Conservation (phyloP, 2,888 invertebrate species). For the Polia nebulosa region DNA sequence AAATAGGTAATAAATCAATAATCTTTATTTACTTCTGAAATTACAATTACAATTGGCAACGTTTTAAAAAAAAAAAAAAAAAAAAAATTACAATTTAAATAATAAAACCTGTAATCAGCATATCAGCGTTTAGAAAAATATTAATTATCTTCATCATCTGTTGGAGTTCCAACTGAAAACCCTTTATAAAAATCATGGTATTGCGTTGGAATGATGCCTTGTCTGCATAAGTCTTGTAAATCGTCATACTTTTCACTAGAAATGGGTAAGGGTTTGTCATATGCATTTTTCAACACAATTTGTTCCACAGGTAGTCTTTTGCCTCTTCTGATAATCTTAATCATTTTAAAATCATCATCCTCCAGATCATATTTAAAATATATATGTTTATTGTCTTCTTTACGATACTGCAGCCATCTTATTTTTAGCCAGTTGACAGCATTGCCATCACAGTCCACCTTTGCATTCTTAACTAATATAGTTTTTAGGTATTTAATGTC, state of each 20-base stretch:
- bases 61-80: too few species aligned
- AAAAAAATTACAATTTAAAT: constrained; percentile 33
- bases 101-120: constrained; percentile 32
- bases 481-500: constrained; percentile 22
- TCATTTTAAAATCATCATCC: constrained; percentile 39
- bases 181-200: constrained; percentile 36
- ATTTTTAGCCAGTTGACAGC: constrained; percentile 44
- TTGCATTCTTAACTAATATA: constrained; percentile 37
- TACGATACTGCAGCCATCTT: constrained; percentile 44
- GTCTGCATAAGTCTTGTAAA: constrained; percentile 44
- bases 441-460: constrained; percentile 40
- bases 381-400: constrained; percentile 23
- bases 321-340: constrained; percentile 46
- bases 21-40: constrained; percentile 30
- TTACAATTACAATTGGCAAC: too few species aligned
- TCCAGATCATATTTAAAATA: constrained; percentile 46
- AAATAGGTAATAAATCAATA: constrained; percentile 14
- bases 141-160: constrained; percentile 36
- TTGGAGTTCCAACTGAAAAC: constrained; percentile 32
- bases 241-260: constrained; percentile 40
- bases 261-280: constrained; percentile 32
- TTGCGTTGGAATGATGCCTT: constrained; percentile 39
- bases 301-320: constrained; percentile 32
- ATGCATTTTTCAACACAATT: constrained; percentile 39
- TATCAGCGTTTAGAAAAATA: constrained; percentile 32